Evolutionary conservation across 1,140 invertebrate species (phyloP).

Genomic region (Sinella curviseta): DNA sequence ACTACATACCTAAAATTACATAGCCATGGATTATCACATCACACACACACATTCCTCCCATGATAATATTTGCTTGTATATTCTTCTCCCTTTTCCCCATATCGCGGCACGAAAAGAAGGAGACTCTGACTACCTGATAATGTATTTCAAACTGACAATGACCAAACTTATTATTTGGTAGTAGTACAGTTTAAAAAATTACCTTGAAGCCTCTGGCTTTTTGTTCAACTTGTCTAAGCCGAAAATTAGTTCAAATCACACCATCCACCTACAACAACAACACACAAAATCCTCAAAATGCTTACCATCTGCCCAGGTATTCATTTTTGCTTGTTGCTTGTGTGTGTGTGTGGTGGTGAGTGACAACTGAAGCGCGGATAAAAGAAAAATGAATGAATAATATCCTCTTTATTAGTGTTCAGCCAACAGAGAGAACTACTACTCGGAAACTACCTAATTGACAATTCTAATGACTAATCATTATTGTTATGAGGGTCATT

Average conservation of each 20-base stretch:
- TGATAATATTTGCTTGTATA: neutral
- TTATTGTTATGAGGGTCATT: slow-evolving; percentile 2
- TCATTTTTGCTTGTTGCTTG: too few species aligned
- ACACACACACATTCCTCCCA: too few species aligned
- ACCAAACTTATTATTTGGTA: neutral
- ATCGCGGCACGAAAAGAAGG: too few species aligned
- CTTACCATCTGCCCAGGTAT: too few species aligned
- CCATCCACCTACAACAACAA: too few species aligned
- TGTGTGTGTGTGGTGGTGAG: too few species aligned
- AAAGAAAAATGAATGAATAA: slow-evolving; percentile 12
- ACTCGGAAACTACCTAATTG: slow-evolving; percentile 3
- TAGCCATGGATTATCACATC: too few species aligned
- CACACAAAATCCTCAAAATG: too few species aligned
- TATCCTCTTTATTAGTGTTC: slow-evolving; percentile 6
- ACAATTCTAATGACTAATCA: slow-evolving; percentile 9
- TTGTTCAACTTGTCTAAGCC: neutral
- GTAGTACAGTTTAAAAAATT: neutral
- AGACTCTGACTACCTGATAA: neutral
- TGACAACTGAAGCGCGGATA: neutral
- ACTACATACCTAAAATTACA: too few species aligned
- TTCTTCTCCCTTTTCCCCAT: neutral
- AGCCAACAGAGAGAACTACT: too few species aligned
- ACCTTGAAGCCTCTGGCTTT: neutral
- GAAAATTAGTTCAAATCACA: too few species aligned
- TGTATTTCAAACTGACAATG: neutral